phyloP scores from a whole-genome alignment of 2,888 invertebrate genomes.

The Agriopis aurantiaria region DNA sequence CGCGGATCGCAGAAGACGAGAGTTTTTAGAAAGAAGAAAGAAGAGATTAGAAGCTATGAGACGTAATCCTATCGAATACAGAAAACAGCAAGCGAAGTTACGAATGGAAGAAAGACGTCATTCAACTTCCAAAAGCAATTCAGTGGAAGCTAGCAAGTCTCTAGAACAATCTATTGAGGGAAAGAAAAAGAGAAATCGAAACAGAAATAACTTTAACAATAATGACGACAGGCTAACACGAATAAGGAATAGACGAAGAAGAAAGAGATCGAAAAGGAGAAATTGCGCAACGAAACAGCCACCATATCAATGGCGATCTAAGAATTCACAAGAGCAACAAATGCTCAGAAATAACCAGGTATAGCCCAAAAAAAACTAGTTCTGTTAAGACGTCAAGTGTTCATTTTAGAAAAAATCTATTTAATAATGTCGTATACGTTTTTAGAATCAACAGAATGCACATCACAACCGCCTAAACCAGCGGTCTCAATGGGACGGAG shows the following conservation, averaged over 20 bases:
- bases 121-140: constrained; percentile 63
- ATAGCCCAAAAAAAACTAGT: constrained; percentile 7
- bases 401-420: not conserved
- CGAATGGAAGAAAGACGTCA: constrained; percentile 69
- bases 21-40: constrained; percentile 71
- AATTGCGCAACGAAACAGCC: constrained; percentile 81
- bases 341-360: constrained; percentile 56
- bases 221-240: constrained; percentile 62
- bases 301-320: constrained; percentile 74
- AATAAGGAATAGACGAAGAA: constrained; percentile 71
- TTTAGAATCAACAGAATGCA: constrained; percentile 64
- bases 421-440: constrained; percentile 4
- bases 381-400: not conserved
- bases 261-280: constrained; percentile 69
- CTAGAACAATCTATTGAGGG: constrained; percentile 54
- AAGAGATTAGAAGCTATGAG: constrained; percentile 72
- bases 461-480: constrained; percentile 59
- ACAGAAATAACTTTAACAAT: constrained; percentile 49
- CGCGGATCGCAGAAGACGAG: constrained; percentile 74
- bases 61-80: constrained; percentile 73
- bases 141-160: constrained; percentile 69
- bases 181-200: constrained; percentile 57
- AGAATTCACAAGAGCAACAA: constrained; percentile 55
- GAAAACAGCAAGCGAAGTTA: constrained; percentile 68
- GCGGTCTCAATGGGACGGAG: constrained; percentile 47